A percentile compares a stretch with the other conserved stretches of the same genome.
These are phyloP conservation scores for Equus quagga DNA, from an alignment of 2,113 vertebrate genomes.

Conservation along the genomic window DNA sequence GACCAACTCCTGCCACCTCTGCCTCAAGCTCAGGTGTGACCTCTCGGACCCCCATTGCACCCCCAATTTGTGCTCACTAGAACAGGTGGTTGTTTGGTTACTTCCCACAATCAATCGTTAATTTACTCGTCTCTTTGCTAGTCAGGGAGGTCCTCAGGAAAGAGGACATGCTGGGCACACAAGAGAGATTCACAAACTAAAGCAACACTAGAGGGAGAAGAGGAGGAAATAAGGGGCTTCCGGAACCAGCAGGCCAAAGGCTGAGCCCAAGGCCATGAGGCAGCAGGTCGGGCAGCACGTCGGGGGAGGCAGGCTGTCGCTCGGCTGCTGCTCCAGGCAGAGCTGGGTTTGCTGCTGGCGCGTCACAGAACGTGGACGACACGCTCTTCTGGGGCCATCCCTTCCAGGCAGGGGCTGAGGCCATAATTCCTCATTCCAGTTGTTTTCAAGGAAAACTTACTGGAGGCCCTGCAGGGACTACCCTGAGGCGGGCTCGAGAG, in stretches of 20 bases:
- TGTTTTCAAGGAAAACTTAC: background rate
- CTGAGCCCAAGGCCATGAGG: background rate
- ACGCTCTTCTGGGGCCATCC: background rate
- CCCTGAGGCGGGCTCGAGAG: background rate
- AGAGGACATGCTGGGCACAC: background rate
- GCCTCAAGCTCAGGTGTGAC: background rate
- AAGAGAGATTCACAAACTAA: background rate
- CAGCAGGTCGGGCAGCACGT: fast-evolving
- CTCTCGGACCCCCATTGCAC: background rate
- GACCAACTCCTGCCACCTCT: background rate
- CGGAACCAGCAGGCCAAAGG: background rate
- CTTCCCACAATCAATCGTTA: background rate
- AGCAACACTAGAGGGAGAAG: background rate
- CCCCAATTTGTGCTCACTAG: background rate
- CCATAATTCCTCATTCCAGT: background rate
- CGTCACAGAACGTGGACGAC: too few species aligned
- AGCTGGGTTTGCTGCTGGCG: fast-evolving
- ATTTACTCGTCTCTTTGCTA: background rate
- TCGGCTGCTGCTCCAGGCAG: background rate
- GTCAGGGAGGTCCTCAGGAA: background rate
- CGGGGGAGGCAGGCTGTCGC: background rate
- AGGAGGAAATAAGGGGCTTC: background rate
- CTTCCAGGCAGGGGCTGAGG: background rate
- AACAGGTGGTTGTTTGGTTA: background rate
- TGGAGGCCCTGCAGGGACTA: background rate